Base-by-base conservation (phyloP, 2,888 invertebrate genomes). In the Gonocerus acuteangulatus region DNA sequence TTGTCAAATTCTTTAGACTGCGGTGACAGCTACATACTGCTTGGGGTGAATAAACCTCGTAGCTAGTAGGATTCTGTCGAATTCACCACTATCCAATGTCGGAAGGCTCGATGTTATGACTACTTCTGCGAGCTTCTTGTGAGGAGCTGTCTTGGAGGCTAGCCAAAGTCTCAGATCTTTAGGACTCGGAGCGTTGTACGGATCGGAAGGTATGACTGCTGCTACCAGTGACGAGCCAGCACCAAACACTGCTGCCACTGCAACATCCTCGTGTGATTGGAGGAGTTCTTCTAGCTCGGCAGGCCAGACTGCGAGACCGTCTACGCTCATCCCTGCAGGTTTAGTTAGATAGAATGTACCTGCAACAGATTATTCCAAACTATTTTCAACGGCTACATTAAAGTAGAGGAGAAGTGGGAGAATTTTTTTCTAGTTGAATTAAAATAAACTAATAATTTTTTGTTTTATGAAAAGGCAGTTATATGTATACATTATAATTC, bases 231-330 rank as follows among this genome's bases (percentile, higher is more conserved):
- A 71, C 0, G 80, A 76, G 69, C 87, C 82, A 0, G 85, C 82
- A n/a, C 86, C 76, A 45, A 90, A 79, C 0, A 95, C 92, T 0
- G 87, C 93, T 0, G 86, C 89, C 69, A 94, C 94, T 11, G 78
- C 72, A 1, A 95, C 79, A 23, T 80, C 80, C 23, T n/a, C 54
- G 73, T 89, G 86, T 44, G 80, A 78, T 61, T 86, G 79, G 1
- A 91, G 71, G 3, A 89, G 72, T 67, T 82, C 85, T 74, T 91
- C 90, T 63, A 91, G 73, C 75, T 91, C 90, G 1, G 89, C 89
- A 18, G 91, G 91, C 0, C 90, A 85, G 32, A 91, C 89, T 86
- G 88, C 71, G 13, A 76, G 73, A 19, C 78, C 79, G 69, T 78
- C 77, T 52, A 77, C 77, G 71, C 79, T 79, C 65, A 80, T 78